Evolutionary conservation across 2,888 invertebrate genomes (phyloP), one percentile per base, ranked within the genome.

Genomic region (Phasia obesa): DNA sequence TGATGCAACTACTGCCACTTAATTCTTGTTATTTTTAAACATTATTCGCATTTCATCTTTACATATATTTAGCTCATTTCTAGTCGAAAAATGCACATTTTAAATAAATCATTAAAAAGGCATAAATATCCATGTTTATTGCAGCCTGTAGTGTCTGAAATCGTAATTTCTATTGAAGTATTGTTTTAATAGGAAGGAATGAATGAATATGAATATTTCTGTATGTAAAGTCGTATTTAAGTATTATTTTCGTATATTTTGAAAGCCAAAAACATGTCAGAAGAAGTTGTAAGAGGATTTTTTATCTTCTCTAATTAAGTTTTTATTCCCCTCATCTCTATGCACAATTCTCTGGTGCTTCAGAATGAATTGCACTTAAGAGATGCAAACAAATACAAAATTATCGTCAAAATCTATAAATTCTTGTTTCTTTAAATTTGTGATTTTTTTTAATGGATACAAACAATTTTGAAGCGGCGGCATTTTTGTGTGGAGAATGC

Each of bases 51-150:
- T 31, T 31, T 38, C 53, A 13, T 77, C 31, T 64, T 35, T 53
- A 31, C n/a, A n/a, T n/a, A n/a, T 38, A 17, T 55, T 65, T 31
- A 49, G 44, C 27, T 47, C 19, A 38, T 49, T 65, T 27, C 51
- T 51, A 60, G 38, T 47, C 38, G 17, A 53, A 21, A 78, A 27
- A 49, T 57, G 64, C 35, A 70, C 65, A 75, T 23, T 70, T 76
- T 42, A 57, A 31, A 77, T 27, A 35, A 47, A 53, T 31, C 23
- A 21, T n/a, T 59, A 44, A 76, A 78, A 69, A 75, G 65, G 82
- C 77, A 78, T 82, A 82, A 82, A 82, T 74, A 78, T 78, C 74
- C 82, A 82, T 78, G 21, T 78, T 74, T 51, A 78, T 42, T 60
- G 65, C 21, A 42, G 62, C 35, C 44, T 67, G 60, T 38, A 64